These are phyloP conservation scores for Drosophila flavopinicola DNA, from an alignment of 2,888 invertebrate species.

Conservation along the genomic window DNA sequence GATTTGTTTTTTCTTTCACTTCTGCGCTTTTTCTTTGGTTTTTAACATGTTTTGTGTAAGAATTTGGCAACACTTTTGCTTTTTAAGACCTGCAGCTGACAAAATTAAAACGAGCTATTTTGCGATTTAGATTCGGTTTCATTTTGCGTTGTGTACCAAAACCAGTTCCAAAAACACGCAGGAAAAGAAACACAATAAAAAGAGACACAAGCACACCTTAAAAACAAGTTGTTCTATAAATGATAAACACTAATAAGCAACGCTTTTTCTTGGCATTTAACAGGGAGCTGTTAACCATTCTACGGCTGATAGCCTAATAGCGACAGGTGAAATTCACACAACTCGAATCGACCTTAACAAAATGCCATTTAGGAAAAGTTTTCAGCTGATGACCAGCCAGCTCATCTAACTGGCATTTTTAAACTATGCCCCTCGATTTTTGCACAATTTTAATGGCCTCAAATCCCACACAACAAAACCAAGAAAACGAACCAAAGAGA, in stretches of 20 bases:
- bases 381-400: slow-evolving; percentile 36
- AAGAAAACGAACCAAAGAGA: slow-evolving; percentile 10
- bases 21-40: slow-evolving; percentile 40
- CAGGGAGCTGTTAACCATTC: slow-evolving; percentile 25
- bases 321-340: slow-evolving; percentile 10
- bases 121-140: slow-evolving; percentile 56
- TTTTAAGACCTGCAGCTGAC: slow-evolving; percentile 43
- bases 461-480: slow-evolving; percentile 29
- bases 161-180: slow-evolving; percentile 48
- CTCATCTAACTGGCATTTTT: slow-evolving; percentile 63
- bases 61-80: slow-evolving; percentile 72
- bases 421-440: slow-evolving; percentile 33
- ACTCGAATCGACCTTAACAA: slow-evolving; percentile 13
- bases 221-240: slow-evolving; percentile 72
- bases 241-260: slow-evolving; percentile 59
- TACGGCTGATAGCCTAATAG: background rate
- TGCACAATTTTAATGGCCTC: slow-evolving; percentile 36
- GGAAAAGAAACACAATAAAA: slow-evolving; percentile 16
- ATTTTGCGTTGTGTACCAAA: slow-evolving; percentile 57
- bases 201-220: slow-evolving; percentile 59
- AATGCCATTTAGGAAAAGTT: slow-evolving; percentile 36
- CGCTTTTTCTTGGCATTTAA: slow-evolving; percentile 56
- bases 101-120: slow-evolving; percentile 47
- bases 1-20: slow-evolving; percentile 52
- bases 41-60: slow-evolving; percentile 63